phyloP scores from a whole-genome alignment of 2,888 invertebrate species.

The Psylliodes chrysocephalus region DNA sequence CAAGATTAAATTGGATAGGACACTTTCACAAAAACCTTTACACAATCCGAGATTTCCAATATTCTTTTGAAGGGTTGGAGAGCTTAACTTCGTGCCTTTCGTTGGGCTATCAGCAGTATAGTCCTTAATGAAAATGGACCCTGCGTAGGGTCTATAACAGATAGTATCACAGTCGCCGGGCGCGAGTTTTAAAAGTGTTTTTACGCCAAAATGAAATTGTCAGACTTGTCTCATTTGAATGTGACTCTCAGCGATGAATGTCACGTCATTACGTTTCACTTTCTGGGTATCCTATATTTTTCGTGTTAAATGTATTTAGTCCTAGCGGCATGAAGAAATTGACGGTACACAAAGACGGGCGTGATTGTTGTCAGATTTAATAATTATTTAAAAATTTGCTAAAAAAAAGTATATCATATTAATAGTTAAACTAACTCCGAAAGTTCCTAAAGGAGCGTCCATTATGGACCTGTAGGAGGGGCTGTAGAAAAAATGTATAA shows the following conservation, averaged over 20 bases:
- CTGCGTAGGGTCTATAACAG: constrained; percentile 54
- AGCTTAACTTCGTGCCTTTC: constrained; percentile 26
- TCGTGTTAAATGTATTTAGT: background rate
- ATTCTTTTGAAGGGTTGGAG: constrained; percentile 32
- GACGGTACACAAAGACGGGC: too few relatives aligned
- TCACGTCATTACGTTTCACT: constrained; percentile 53
- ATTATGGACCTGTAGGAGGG: too few relatives aligned
- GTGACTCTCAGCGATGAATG: constrained; percentile 56
- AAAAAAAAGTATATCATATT: too few relatives aligned
- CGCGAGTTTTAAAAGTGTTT: constrained; percentile 58
- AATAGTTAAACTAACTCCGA: too few relatives aligned
- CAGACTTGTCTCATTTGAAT: constrained; percentile 62
- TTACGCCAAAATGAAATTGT: constrained; percentile 62
- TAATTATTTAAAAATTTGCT: too few relatives aligned
- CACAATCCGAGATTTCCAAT: constrained; percentile 32
- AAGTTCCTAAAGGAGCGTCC: too few relatives aligned
- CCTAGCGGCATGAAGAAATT: background rate
- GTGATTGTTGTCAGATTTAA: too few relatives aligned
- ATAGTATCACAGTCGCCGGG: constrained; percentile 53
- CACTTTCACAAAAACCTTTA: constrained; percentile 9
- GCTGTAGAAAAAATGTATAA: too few relatives aligned
- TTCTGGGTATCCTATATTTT: constrained; percentile 37
- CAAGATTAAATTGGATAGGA: too few relatives aligned
- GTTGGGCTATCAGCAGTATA: constrained; percentile 52
- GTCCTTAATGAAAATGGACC: constrained; percentile 60